A percentile compares a stretch with the other conserved stretches of the same genome.
phyloP scores from a whole-genome alignment of 2,888 invertebrate genomes.

The Melanotus villosus region DNA sequence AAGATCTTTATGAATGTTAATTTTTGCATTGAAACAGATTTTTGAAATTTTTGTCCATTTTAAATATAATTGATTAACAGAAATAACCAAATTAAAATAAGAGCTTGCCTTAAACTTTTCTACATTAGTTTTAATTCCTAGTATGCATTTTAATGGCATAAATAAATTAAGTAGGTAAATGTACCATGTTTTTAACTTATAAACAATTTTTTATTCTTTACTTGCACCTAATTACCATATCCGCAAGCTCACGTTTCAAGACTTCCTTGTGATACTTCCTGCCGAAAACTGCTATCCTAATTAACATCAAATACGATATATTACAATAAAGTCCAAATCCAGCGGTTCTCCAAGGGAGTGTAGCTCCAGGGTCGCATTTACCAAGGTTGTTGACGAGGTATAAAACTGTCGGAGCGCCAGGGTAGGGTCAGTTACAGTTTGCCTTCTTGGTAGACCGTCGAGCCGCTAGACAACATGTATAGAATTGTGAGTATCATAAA shows the following conservation, averaged over 20 bases:
- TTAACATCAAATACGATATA: conserved; percentile 27
- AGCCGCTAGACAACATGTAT: conserved; percentile 57
- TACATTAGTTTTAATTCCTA: background rate
- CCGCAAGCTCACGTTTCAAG: conserved; percentile 18
- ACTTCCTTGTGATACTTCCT: conserved; percentile 33
- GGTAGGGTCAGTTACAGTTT: conserved; percentile 66
- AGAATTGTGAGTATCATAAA: conserved; percentile 61
- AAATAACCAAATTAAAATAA: no score
- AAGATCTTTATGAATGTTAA: no score
- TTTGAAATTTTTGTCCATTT: no score
- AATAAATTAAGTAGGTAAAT: background rate
- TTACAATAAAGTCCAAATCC: conserved; percentile 22
- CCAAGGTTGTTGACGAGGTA: conserved; percentile 66
- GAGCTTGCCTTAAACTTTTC: background rate
- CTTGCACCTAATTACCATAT: conserved; percentile 14
- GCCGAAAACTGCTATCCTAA: conserved; percentile 18
- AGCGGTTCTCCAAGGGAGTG: conserved; percentile 39
- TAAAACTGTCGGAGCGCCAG: conserved; percentile 62
- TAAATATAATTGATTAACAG: no score
- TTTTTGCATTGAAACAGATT: no score
- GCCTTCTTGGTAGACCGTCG: conserved; percentile 62
- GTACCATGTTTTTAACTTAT: background rate
- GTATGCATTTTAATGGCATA: background rate
- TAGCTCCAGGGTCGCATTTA: conserved; percentile 64
- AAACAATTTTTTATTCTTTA: conserved; percentile 1